Evolutionary conservation across 2,113 vertebrate genomes (phyloP).

Genomic region (Macrotis lagotis): DNA sequence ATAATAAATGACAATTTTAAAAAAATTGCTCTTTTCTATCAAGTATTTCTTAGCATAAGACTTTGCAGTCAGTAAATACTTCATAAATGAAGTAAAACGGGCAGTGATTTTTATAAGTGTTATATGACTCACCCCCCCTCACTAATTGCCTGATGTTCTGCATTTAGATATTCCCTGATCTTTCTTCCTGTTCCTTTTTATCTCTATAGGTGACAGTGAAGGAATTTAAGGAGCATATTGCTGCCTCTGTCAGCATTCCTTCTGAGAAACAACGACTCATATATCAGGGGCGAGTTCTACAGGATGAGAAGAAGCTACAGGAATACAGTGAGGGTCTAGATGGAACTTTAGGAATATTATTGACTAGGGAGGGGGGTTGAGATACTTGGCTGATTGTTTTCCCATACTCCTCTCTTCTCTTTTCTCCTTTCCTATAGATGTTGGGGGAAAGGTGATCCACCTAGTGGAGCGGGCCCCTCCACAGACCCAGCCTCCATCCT

Average conservation of each 20-base stretch:
- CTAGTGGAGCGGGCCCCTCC: conserved; percentile 94
- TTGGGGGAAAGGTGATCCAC: conserved; percentile 94
- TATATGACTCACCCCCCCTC: not conserved
- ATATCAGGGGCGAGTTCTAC: conserved; percentile 93
- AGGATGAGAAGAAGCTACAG: conserved; percentile 92
- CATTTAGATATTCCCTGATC: not conserved
- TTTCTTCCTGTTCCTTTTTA: not conserved
- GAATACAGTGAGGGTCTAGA: conserved; percentile 89
- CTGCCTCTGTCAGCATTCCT: conserved; percentile 90
- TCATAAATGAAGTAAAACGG: not conserved
- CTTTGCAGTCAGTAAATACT: conserved; percentile 14
- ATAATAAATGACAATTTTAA: not conserved
- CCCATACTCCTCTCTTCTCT: not conserved
- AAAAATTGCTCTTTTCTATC: not conserved
- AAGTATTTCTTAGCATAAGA: not conserved
- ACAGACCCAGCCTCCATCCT: conserved; percentile 87
- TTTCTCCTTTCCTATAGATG: conserved; percentile 83
- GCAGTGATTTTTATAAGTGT: conserved; percentile 29
- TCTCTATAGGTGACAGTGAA: conserved; percentile 89
- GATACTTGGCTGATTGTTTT: not conserved
- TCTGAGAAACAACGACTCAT: conserved; percentile 94
- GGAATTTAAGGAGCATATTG: conserved; percentile 94
- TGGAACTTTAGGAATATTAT: not conserved
- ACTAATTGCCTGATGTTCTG: not conserved
- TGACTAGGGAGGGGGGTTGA: not conserved